Evolutionary conservation across 1,140 invertebrate genomes (phyloP).

Genomic region (Daktulosphaira vitifoliae): DNA sequence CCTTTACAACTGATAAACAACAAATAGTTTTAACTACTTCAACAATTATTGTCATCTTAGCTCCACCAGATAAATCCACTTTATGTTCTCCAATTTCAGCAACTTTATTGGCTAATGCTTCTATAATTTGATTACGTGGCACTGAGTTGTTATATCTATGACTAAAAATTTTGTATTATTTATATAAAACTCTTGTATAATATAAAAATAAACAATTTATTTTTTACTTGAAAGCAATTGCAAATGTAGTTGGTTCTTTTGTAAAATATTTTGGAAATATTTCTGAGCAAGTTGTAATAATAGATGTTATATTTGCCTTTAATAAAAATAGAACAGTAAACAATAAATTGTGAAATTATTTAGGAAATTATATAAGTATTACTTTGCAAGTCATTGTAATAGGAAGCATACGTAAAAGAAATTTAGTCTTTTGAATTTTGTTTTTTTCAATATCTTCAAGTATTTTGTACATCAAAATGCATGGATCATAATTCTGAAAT

Average conservation of each 20-base stretch:
- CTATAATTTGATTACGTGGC: constrained; percentile 58
- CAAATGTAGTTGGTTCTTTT: constrained; percentile 60
- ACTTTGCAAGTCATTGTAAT: constrained; percentile 68
- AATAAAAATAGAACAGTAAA: constrained; percentile 34
- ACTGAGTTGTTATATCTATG: constrained; percentile 69
- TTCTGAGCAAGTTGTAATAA: constrained; percentile 54
- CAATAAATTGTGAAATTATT: neutral
- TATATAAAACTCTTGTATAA: neutral
- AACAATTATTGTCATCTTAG: constrained; percentile 64
- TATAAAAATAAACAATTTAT: neutral
- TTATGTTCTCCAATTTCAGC: constrained; percentile 56
- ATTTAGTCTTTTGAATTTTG: constrained; percentile 59
- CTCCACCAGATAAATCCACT: constrained; percentile 61
- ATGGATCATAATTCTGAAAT: constrained; percentile 56
- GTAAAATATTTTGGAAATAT: constrained; percentile 67
- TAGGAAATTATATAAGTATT: constrained; percentile 26
- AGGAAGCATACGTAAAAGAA: constrained; percentile 67
- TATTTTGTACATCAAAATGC: constrained; percentile 58
- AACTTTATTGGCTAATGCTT: constrained; percentile 59
- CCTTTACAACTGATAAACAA: constrained; percentile 55
- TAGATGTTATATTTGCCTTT: constrained; percentile 59
- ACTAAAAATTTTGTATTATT: constrained; percentile 41
- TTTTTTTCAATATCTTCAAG: constrained; percentile 60
- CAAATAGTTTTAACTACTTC: constrained; percentile 64
- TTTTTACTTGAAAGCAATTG: constrained; percentile 63